Evolutionary conservation across 2,888 invertebrate genomes (phyloP).

Genomic region (Drosophila macrospina): DNA sequence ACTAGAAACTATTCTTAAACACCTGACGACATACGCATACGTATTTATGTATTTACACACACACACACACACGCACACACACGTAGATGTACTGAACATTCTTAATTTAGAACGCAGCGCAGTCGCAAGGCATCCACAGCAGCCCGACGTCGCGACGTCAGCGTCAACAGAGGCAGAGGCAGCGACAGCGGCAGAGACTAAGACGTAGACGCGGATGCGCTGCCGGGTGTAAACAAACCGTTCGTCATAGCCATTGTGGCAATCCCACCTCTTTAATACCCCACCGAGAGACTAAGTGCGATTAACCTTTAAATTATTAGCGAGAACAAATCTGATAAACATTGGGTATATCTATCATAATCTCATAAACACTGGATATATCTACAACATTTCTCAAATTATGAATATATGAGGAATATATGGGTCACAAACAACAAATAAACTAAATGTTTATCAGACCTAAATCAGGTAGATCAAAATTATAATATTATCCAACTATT

Average conservation of each 20-base stretch:
- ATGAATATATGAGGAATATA: slow-evolving; percentile 7
- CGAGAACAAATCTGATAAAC: slow-evolving; percentile 35
- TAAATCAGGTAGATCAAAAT: too few relatives aligned
- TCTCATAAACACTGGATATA: slow-evolving; percentile 26
- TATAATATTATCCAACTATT: too few relatives aligned
- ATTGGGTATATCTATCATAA: slow-evolving; percentile 5
- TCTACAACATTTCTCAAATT: too few relatives aligned
- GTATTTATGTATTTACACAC: background rate
- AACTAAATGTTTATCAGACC: background rate
- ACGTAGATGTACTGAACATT: slow-evolving; percentile 38
- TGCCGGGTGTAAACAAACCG: slow-evolving; percentile 68
- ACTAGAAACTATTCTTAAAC: slow-evolving; percentile 73
- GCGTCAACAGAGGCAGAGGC: background rate
- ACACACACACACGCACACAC: background rate
- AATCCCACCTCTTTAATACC: slow-evolving; percentile 36
- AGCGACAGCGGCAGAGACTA: background rate
- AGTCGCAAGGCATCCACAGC: slow-evolving; percentile 63
- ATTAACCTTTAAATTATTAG: slow-evolving; percentile 53
- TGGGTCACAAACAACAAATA: background rate
- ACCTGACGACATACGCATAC: slow-evolving; percentile 67
- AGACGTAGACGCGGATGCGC: slow-evolving; percentile 44
- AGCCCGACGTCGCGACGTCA: slow-evolving; percentile 23
- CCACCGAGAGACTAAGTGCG: slow-evolving; percentile 61
- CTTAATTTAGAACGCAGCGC: slow-evolving; percentile 73
- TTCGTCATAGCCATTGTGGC: slow-evolving; percentile 42